phyloP scores from a whole-genome alignment of 2,113 vertebrate genomes.

The Sphyrna mokarran region DNA sequence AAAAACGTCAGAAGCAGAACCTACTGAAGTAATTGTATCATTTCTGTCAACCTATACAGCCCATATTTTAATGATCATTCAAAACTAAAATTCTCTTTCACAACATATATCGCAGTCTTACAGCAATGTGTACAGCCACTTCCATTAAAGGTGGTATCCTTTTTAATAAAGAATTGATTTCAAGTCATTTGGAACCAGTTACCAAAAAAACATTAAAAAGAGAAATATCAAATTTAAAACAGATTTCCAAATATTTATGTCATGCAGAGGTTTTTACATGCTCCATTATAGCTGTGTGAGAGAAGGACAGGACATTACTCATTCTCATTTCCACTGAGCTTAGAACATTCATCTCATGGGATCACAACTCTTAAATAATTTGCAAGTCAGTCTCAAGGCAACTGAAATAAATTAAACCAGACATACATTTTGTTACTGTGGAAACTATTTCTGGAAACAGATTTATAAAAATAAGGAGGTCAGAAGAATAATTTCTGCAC shows the following conservation, averaged over 20 bases:
- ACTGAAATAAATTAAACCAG: neutral
- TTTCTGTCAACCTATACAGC: neutral
- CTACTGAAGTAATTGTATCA: neutral
- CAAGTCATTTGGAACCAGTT: neutral
- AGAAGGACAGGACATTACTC: neutral
- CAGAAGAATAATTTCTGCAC: neutral
- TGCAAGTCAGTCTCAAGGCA: neutral
- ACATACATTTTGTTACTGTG: neutral
- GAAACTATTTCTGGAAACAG: neutral
- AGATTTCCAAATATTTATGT: constrained; percentile 4
- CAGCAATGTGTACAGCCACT: neutral
- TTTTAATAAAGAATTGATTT: neutral
- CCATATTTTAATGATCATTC: neutral
- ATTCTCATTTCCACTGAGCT: neutral
- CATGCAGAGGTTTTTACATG: neutral
- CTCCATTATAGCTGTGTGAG: neutral
- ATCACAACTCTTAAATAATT: neutral
- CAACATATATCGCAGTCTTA: neutral
- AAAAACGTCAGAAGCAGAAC: neutral
- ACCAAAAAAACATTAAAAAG: neutral
- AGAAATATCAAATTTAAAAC: neutral
- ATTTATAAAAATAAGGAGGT: neutral
- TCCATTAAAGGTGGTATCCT: neutral
- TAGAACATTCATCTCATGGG: neutral
- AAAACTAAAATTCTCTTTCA: neutral